These are phyloP conservation scores for Pilophorus perplexus DNA, from an alignment of 2,888 invertebrate species.

Conservation along the genomic window DNA sequence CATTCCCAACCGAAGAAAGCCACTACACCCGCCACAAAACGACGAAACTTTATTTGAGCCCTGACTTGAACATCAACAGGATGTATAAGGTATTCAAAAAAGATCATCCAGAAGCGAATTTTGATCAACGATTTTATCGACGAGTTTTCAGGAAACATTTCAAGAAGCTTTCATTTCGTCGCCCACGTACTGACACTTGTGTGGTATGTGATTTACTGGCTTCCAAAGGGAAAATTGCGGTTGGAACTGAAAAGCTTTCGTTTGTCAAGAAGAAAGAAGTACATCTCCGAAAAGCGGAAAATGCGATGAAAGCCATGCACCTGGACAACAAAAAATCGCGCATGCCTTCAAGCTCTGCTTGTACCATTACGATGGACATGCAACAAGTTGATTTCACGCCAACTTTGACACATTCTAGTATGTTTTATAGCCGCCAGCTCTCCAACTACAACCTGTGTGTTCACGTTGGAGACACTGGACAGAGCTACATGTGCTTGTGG, in stretches of 20 bases:
- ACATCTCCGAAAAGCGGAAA: slow-evolving; percentile 43
- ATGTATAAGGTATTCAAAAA: background rate
- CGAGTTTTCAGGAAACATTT: background rate
- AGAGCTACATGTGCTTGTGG: slow-evolving; percentile 48
- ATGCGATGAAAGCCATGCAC: slow-evolving; percentile 41
- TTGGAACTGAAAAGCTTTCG: background rate
- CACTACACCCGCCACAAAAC: slow-evolving; percentile 44
- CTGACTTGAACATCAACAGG: slow-evolving; percentile 18
- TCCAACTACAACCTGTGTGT: slow-evolving; percentile 49
- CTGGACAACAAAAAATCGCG: background rate
- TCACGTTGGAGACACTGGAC: slow-evolving; percentile 47
- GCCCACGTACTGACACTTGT: background rate
- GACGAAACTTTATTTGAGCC: slow-evolving; percentile 15
- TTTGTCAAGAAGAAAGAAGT: slow-evolving; percentile 18
- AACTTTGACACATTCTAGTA: slow-evolving; percentile 50
- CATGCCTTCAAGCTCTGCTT: background rate
- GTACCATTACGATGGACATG: background rate
- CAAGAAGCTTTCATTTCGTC: background rate
- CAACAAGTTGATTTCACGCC: slow-evolving; percentile 50
- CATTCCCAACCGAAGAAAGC: slow-evolving; percentile 35
- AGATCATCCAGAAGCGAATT: background rate
- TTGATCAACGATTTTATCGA: background rate
- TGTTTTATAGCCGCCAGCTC: slow-evolving; percentile 50
- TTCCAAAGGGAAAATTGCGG: background rate
- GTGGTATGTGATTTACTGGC: slow-evolving; percentile 14